Evolutionary conservation across 1,140 invertebrate genomes (phyloP), one percentile per base, ranked within the genome.

Genomic region (Drosophila yakuba): DNA sequence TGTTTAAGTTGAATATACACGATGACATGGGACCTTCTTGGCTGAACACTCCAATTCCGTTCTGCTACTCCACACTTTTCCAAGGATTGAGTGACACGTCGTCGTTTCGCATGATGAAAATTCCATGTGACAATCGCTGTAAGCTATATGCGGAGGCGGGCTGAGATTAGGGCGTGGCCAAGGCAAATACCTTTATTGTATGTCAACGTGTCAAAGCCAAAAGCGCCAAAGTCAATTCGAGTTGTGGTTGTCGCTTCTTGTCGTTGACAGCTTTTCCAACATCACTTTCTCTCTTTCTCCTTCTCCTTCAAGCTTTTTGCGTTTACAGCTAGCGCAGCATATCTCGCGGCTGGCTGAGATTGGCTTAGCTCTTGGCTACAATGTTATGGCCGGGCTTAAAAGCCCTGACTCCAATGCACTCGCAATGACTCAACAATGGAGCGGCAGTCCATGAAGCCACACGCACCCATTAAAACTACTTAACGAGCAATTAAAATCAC

Each of bases 121-220:
- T 88, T 71, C 63, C 76, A 77, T 83, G 72, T 80, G 83, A 89
- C 83, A 89, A 83, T 72, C 72, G 76, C 76, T 88, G 83, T 83
- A 83, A 88, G 84, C 84, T 60, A 83, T 83, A 88, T 55, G 45
- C 45, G 56, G 45, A n/a, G 68, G 25, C 25, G 35, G 44, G 32
- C 57, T 44, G 57, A 41, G 44, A 52, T 39, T 20, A 10, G 35
- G 50, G 48, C 64, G 64, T 20, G 43, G 50, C 36, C n/a, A 41
- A 68, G 64, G 61, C 74, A 83, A 88, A 89, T 88, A 83, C 83
- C 84, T 88, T 89, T 76, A 89, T 89, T 81, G 83, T 83, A 80
- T 89, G 84, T 80, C 83, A 88, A 83, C 83, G 84, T 89, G 83
- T 88, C 83, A 88, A 88, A 85, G 81, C 81, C 81, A 84, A 84